These are phyloP conservation scores for Festucalex cinctus DNA, from an alignment of 2,113 vertebrate species.

Conservation along the genomic window DNA sequence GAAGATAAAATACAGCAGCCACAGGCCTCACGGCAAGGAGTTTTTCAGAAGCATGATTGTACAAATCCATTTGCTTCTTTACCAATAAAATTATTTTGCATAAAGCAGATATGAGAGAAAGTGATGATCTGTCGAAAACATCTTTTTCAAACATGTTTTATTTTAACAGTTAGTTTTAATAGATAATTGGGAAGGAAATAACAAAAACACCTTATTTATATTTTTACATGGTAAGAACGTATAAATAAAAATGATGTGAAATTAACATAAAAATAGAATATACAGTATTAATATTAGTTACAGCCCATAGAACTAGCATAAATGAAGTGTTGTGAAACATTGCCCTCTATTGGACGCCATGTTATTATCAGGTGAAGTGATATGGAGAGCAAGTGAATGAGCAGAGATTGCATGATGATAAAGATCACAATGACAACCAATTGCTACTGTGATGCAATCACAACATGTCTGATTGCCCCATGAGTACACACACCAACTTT, in stretches of 20 bases:
- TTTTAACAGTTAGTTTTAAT: neutral
- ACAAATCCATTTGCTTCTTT: neutral
- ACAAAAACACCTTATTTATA: neutral
- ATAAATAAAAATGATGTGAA: neutral
- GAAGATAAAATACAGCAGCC: constrained; percentile 5
- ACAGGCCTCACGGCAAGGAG: neutral
- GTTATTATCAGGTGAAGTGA: constrained; percentile 11
- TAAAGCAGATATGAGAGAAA: neutral
- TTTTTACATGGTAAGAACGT: neutral
- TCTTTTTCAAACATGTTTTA: neutral
- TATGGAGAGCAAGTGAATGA: neutral
- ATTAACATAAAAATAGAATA: neutral
- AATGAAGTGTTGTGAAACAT: constrained; percentile 59
- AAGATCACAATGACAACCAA: constrained; percentile 67
- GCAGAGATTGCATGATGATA: constrained; percentile 56
- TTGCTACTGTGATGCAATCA: constrained; percentile 59
- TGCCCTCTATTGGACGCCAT: constrained; percentile 60
- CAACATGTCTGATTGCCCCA: constrained; percentile 42
- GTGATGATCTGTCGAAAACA: neutral
- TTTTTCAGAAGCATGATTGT: neutral
- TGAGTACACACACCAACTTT: constrained; percentile 5
- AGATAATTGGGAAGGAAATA: neutral
- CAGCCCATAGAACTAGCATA: neutral
- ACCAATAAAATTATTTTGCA: neutral
- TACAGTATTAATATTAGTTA: neutral